Evolutionary conservation across 2,888 invertebrate genomes (phyloP).

Genomic region (Emmelina monodactyla): DNA sequence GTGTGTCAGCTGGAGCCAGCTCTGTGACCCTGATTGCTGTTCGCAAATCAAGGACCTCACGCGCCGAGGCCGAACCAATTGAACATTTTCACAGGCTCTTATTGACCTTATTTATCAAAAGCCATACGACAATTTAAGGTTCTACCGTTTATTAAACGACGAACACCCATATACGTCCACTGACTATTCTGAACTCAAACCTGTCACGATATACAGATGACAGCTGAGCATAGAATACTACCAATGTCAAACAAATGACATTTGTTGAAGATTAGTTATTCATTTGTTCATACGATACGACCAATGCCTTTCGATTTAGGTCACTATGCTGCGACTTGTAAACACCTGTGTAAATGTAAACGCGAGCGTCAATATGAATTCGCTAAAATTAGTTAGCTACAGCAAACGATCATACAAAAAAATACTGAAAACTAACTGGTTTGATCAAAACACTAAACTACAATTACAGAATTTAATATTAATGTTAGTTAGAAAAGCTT

Average conservation of each 20-base stretch:
- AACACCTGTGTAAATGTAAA: slow-evolving; percentile 16
- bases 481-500: too few species aligned
- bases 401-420: too few species aligned
- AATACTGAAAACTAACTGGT: too few species aligned
- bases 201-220: too few species aligned
- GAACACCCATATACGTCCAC: neutral
- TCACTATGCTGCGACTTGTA: slow-evolving; percentile 13
- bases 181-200: neutral
- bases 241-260: slow-evolving; percentile 7
- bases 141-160: neutral
- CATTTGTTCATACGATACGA: slow-evolving; percentile 12
- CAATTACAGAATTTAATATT: too few species aligned
- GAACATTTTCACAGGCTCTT: neutral
- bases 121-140: neutral
- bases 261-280: slow-evolving; percentile 3
- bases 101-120: neutral
- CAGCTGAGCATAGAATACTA: slow-evolving; percentile 1
- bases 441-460: too few species aligned
- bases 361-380: neutral
- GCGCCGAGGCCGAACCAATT: neutral
- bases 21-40: neutral
- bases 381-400: too few species aligned
- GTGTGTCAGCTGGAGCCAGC: neutral
- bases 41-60: neutral
- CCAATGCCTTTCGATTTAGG: slow-evolving; percentile 13